Conservation (phyloP, 2,113 vertebrate species). For the Pelecanus crispus region DNA sequence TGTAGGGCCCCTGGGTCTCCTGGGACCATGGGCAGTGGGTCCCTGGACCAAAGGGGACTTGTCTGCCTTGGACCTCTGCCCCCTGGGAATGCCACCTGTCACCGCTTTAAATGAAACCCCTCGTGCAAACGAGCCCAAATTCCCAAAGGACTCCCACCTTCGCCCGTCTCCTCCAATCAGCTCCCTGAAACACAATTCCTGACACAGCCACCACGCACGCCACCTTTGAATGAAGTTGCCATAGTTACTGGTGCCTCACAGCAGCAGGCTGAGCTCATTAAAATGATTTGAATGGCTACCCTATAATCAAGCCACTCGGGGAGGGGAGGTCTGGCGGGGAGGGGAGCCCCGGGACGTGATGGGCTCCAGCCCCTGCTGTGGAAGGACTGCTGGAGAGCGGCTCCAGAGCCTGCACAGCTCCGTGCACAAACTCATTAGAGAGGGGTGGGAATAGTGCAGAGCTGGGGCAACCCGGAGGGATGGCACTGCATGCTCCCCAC, state of each 20-base stretch:
- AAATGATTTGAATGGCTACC: slow-evolving; percentile 67
- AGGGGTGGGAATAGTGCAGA: background rate
- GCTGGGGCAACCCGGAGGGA: background rate
- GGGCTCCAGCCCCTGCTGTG: background rate
- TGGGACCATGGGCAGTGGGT: background rate
- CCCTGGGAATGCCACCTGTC: background rate
- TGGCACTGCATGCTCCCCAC: fast-evolving
- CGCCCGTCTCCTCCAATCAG: slow-evolving; percentile 25
- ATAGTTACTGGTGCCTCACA: slow-evolving; percentile 69
- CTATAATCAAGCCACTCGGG: slow-evolving; percentile 29
- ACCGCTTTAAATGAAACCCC: background rate
- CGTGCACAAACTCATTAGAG: background rate
- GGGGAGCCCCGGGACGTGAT: background rate
- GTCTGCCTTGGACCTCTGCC: background rate
- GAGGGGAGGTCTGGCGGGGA: background rate
- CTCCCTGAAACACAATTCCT: slow-evolving; percentile 12
- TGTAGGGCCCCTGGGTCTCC: fast-evolving
- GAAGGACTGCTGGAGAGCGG: fast-evolving
- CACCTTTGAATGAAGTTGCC: slow-evolving; percentile 66
- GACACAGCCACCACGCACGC: slow-evolving; percentile 21
- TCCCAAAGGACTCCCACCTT: slow-evolving; percentile 40
- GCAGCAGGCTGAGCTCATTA: slow-evolving; percentile 64
- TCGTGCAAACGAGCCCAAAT: background rate
- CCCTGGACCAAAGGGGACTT: background rate
- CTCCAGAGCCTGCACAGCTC: background rate